phyloP scores from a whole-genome alignment of 2,888 invertebrate genomes.

The Andrena haemorrhoa region DNA sequence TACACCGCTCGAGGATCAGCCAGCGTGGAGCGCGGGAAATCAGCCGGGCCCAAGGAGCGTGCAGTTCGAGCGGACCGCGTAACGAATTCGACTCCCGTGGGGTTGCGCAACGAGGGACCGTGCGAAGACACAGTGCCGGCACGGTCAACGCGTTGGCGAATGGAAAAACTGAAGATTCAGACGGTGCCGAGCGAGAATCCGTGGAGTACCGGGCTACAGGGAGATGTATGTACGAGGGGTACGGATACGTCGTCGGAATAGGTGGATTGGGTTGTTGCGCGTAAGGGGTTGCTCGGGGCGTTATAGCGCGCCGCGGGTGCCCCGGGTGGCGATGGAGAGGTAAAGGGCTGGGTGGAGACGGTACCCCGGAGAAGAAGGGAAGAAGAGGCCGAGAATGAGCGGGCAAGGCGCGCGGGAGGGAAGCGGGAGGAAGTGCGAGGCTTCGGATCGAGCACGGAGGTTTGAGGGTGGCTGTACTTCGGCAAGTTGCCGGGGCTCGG shows the following conservation, averaged over 20 bases:
- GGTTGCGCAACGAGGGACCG: background rate
- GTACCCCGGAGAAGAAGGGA: slow-evolving; percentile 27
- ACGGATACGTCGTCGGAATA: slow-evolving; percentile 55
- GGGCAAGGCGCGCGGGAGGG: slow-evolving; percentile 18
- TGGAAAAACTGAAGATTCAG: background rate
- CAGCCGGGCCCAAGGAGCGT: no score
- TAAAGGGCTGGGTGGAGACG: slow-evolving; percentile 49
- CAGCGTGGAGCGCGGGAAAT: no score
- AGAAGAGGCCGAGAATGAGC: slow-evolving; percentile 60
- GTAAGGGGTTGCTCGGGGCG: slow-evolving; percentile 68
- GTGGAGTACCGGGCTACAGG: slow-evolving; percentile 31
- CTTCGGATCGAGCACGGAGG: slow-evolving; percentile 66
- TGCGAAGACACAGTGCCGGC: background rate
- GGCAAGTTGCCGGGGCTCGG: slow-evolving; percentile 79
- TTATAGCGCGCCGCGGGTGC: slow-evolving; percentile 55
- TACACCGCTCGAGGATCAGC: no score
- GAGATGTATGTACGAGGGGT: slow-evolving; percentile 37
- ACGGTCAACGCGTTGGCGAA: background rate
- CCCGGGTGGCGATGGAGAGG: slow-evolving; percentile 41
- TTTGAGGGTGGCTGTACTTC: slow-evolving; percentile 73
- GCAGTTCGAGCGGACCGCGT: no score
- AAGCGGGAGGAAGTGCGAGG: slow-evolving; percentile 55
- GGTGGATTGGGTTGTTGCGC: slow-evolving; percentile 68
- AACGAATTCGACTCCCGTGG: background rate
- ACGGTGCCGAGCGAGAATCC: background rate